phyloP scores from a whole-genome alignment of 2,797 vertebrate species.

The Cetoscarus ocellatus region DNA sequence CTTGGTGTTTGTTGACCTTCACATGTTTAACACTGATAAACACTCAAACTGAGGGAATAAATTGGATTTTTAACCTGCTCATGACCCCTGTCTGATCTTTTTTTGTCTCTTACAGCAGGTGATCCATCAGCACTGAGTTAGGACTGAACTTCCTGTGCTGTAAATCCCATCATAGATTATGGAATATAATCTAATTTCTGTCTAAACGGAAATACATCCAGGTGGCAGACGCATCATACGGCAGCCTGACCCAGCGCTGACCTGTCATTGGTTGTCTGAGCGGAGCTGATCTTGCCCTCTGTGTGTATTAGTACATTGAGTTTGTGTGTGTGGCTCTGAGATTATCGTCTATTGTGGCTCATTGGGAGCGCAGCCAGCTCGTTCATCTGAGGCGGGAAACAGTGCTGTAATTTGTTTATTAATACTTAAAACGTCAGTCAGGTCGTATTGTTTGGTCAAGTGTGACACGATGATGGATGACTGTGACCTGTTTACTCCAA shows the following conservation, averaged over 20 bases:
- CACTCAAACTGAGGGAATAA: not conserved
- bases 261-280: constrained; percentile 24
- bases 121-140: constrained; percentile 14
- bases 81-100: constrained; percentile 22
- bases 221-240: constrained; percentile 18
- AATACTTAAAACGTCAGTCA: constrained; percentile 32
- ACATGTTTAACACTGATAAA: not conserved
- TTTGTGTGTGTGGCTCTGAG: constrained; percentile 12
- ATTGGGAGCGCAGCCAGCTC: constrained; percentile 27
- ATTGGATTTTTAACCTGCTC: constrained; percentile 14
- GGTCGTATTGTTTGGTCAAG: constrained; percentile 43
- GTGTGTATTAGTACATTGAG: not conserved
- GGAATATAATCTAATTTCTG: constrained; percentile 38
- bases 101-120: not conserved
- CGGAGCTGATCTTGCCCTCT: constrained; percentile 15
- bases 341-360: constrained; percentile 39
- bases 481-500: not conserved
- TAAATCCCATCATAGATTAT: constrained; percentile 37
- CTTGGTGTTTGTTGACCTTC: not conserved
- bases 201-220: constrained; percentile 8
- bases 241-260: constrained; percentile 35
- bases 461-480: constrained; percentile 32
- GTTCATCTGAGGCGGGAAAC: constrained; percentile 35
- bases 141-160: constrained; percentile 19
- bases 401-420: constrained; percentile 37